Evolutionary conservation across 2,888 invertebrate genomes (phyloP).

Genomic region (Mesorhabditis spiculigera): DNA sequence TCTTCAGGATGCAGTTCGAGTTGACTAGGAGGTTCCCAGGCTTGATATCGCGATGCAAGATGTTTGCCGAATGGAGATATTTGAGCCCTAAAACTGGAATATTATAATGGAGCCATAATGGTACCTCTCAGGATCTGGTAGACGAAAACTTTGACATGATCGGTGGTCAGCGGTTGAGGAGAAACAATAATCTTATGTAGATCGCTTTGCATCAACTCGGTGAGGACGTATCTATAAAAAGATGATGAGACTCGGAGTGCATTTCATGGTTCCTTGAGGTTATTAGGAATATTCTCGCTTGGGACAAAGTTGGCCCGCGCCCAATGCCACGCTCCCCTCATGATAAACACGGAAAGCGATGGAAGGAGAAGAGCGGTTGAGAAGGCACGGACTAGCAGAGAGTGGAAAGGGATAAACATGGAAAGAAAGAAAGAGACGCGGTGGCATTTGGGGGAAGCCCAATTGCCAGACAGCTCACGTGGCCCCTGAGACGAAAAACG

Average conservation of each 20-base stretch:
- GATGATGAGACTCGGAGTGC: not conserved
- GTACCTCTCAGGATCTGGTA: conserved; percentile 96
- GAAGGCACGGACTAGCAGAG: not conserved
- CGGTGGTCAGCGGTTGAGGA: conserved; percentile 94
- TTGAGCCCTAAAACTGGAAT: conserved; percentile 78
- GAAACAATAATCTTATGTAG: conserved; percentile 99
- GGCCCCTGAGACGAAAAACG: conserved; percentile 24
- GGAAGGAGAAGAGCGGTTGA: not conserved
- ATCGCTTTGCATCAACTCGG: conserved; percentile 98
- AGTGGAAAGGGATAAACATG: not conserved
- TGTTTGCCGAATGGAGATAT: conserved; percentile 95
- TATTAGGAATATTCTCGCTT: not conserved
- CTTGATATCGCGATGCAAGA: conserved; percentile 96
- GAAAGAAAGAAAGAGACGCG: not conserved
- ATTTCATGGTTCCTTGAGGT: not conserved
- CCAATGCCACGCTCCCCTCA: not conserved
- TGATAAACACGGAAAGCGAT: not conserved
- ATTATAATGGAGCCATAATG: not conserved
- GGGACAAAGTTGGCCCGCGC: no score
- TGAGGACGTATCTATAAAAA: conserved; percentile 86
- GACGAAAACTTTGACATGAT: conserved; percentile 99
- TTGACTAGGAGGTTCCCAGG: conserved; percentile 97
- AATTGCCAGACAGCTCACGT: not conserved
- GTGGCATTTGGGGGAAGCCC: not conserved
- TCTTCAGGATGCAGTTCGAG: conserved; percentile 97